These are phyloP conservation scores for Mirounga angustirostris DNA, from an alignment of 2,113 vertebrate species.

Conservation along the genomic window DNA sequence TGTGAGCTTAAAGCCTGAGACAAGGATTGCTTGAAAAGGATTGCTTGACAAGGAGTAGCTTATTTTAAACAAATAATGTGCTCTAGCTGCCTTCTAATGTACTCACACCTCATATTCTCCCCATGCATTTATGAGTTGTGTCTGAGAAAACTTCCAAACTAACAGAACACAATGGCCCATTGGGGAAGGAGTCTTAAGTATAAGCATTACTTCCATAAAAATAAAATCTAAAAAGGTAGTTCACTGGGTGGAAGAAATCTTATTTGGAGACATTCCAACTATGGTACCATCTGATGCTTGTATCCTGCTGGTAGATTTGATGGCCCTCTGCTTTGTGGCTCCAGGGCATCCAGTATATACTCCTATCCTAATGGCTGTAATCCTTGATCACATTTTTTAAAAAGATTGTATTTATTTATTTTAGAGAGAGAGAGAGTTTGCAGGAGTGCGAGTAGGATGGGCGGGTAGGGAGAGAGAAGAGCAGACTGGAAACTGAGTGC, in stretches of 20 bases:
- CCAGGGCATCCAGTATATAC: neutral
- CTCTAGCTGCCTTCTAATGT: neutral
- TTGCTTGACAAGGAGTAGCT: neutral
- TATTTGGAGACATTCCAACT: neutral
- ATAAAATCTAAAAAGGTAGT: neutral
- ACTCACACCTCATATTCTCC: neutral
- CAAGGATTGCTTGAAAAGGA: neutral
- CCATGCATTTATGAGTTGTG: neutral
- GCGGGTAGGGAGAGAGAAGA: neutral
- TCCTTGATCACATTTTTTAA: neutral
- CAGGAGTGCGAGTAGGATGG: neutral
- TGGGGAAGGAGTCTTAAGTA: neutral
- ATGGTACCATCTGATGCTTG: neutral
- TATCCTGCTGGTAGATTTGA: neutral
- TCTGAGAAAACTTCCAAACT: constrained; percentile 28
- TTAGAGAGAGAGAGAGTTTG: neutral
- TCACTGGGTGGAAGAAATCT: neutral
- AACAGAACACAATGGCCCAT: neutral
- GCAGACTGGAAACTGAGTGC: neutral
- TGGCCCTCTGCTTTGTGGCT: neutral
- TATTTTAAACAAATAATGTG: neutral
- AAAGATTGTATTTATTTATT: neutral
- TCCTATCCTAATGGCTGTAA: neutral
- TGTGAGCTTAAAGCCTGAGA: neutral
- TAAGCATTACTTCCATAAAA: constrained; percentile 13